Base-by-base conservation (phyloP, 35 echinoderm and acorn worm species). In the Ophioderma brevispina region DNA sequence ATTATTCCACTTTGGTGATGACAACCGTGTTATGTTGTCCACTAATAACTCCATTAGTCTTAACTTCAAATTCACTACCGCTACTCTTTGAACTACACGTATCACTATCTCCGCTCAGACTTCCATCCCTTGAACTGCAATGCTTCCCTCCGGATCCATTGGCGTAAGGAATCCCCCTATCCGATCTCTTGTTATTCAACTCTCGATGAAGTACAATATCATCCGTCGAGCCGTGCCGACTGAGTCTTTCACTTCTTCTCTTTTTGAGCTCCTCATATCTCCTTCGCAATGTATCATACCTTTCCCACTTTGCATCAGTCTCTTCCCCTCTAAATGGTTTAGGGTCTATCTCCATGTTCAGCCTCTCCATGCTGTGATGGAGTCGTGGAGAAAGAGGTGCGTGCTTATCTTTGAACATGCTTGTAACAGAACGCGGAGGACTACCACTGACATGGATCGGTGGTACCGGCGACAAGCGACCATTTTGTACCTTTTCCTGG, bases 281-380 rank as follows among this genome's bases (percentile, higher is more conserved):
- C 75, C 76, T 89, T 78, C 82, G 89, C 39, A 96, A 63, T 18
- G 94, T 96, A 50, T 96, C 94, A 36, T 96, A 96, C 55, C 92
- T 88, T 41, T 96, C 94, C 90, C 90, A 96, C 25, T 85, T 83
- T 23, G 55, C 81, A 46, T 96, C 92, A 38, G 80, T 81, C 1
- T 82, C 79, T 39, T 86, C 75, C 33, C 93, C 83, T 49, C 55
- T 78, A 34, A 56, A 80, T 52, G 81, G 79, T 32, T 84, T 88
- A 0, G 81, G 81, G 21, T 83, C 90, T 33, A 85, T 76, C 32
- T 85, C 63, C 33, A 83, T 85, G 81, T 91, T 91, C 17, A 91
- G 82, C 0, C 82, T 82, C 77, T 91, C 90, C 64, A 91, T 77
- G 33, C 90, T 91, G n/a, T 83, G 70, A 42, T 91, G 82, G 37